Evolutionary conservation across 1,140 invertebrate genomes (phyloP).

Genomic region (Papilio machaon): DNA sequence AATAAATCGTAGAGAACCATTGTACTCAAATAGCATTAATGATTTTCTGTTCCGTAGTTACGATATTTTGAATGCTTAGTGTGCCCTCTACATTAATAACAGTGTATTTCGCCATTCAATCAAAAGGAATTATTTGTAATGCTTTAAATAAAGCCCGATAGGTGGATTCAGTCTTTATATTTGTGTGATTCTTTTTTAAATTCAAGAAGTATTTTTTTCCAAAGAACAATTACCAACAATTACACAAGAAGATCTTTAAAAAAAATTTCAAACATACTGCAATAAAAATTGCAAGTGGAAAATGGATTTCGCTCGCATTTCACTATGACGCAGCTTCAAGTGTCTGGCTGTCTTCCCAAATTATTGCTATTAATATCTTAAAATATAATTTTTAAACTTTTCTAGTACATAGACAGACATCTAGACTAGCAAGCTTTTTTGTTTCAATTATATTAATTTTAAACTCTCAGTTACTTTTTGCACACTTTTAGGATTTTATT

Average conservation of each 20-base stretch:
- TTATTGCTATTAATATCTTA: not conserved
- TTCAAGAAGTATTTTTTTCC: too few species aligned
- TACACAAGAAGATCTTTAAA: too few species aligned
- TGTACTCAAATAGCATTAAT: not conserved
- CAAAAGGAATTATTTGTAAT: not conserved
- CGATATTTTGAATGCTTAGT: not conserved
- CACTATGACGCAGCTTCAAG: not conserved
- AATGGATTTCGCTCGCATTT: not conserved
- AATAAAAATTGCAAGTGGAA: too few species aligned
- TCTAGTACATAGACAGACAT: not conserved
- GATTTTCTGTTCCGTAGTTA: not conserved
- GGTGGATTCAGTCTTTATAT: not conserved
- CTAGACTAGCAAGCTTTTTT: not conserved
- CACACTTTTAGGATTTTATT: not conserved
- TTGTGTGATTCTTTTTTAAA: too few species aligned
- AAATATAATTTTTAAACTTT: not conserved
- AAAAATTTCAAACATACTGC: too few species aligned
- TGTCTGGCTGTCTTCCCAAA: not conserved
- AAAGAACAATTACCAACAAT: too few species aligned
- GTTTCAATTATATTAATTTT: not conserved
- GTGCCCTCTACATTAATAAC: not conserved
- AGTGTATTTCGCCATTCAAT: not conserved
- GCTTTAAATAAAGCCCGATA: not conserved
- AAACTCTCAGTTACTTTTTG: not conserved
- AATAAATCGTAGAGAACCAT: not conserved